Base-by-base conservation (phyloP, 2,888 invertebrate species). In the Thysanoteuthis rhombus region DNA sequence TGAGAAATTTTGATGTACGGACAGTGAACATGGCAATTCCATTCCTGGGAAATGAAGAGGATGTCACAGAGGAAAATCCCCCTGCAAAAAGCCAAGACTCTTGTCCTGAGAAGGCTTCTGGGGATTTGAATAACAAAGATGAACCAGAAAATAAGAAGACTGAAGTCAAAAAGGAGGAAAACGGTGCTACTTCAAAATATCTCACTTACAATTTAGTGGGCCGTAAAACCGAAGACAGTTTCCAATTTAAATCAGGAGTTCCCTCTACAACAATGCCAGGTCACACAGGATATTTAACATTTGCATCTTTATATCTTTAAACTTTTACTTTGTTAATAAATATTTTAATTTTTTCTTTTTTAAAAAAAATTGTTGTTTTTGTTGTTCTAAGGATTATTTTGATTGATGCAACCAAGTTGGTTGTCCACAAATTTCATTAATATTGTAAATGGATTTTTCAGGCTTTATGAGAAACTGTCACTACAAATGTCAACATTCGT, bases 201-300 rank as follows among this genome's bases (percentile, higher is more conserved):
- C 36, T 22, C 12, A 92, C 92, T 58, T 94, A 94, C 94, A 95
- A 95, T 94, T 94, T 95, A 38, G 95, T 95, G 25, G 95, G 95
- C 25, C 94, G 94, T 90, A 95, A 95, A 93, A 95, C 94, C 93
- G 94, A 94, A 16, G 93, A 94, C 12, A 94, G 93, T 91, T 96
- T 95, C 94, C 95, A 94, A 47, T 96, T 96, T 94, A 96, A 96
- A 93, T 94, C 98, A 28, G 98, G 98, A 2, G 97, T 98, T 8
- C 98, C 98, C 96, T 98, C 98, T 19, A 96, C 97, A 94, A 98
- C 98, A 95, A 98, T 98, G 96, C 98, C 99, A 0, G 99, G 99
- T 0, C 99, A 99, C 97, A 99, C 99, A 19, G 99, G 99, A 6
- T 99, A 98, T 97, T 97, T 99, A 94, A 99, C 99, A 36, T 98